A percentile compares a stretch with the other conserved stretches of the same genome.
Evolutionary conservation across 1,140 invertebrate species (phyloP).

Genomic region (Sarcophaga peregrina): DNA sequence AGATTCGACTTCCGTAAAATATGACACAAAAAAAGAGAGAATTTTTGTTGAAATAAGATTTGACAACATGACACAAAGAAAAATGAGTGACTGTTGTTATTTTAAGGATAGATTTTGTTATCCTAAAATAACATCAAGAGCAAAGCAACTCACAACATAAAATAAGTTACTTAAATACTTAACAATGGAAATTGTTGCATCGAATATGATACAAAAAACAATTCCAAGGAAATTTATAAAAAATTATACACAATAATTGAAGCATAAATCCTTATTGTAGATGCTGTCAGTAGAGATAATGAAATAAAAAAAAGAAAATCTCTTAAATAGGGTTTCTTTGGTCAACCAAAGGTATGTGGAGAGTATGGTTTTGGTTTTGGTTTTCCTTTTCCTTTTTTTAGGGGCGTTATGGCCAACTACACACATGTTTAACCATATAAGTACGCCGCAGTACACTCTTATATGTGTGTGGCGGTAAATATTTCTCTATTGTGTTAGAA

Average conservation of each 20-base stretch:
- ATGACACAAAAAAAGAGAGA: not conserved
- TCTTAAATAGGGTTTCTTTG: slow-evolving; percentile 5
- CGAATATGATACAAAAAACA: not conserved
- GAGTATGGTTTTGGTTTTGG: not conserved
- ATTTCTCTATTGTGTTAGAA: not conserved
- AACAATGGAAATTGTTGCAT: not conserved
- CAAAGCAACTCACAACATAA: not conserved
- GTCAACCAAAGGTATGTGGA: slow-evolving; percentile 24
- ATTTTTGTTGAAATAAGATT: not conserved
- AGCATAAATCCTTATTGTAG: slow-evolving; percentile 33
- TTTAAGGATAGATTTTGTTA: slow-evolving; percentile 34
- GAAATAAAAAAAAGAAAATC: not conserved
- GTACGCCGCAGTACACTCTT: not conserved
- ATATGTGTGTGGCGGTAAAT: slow-evolving; percentile 19
- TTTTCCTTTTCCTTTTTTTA: not conserved
- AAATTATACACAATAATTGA: slow-evolving; percentile 29
- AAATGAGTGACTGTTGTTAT: slow-evolving; percentile 25
- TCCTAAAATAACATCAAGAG: slow-evolving; percentile 36
- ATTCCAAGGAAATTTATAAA: slow-evolving; percentile 8
- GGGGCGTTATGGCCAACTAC: not conserved
- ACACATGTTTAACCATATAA: not conserved
- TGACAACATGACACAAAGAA: not conserved
- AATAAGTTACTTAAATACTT: slow-evolving; percentile 13
- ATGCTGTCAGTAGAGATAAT: too few species aligned
- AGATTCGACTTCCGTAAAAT: slow-evolving; percentile 29